Conservation (phyloP, 37 sponge, comb jelly and placozoan species). For the Theonella swinhoei region DNA sequence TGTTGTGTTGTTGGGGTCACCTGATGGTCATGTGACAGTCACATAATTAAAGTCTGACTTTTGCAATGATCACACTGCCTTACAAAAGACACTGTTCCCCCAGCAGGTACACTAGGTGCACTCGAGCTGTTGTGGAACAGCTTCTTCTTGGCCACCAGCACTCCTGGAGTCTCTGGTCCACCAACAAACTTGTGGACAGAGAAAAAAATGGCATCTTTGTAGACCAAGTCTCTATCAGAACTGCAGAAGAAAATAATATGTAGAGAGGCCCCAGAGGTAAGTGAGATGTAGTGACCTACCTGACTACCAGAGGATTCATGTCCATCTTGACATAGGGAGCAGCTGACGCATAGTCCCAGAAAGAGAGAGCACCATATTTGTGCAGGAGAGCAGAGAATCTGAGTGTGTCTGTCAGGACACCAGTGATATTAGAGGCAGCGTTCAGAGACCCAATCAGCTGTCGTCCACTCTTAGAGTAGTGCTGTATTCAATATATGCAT, state of each 20-base stretch:
- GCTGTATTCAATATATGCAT: slow-evolving; percentile 2
- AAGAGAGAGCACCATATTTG: slow-evolving; percentile 65
- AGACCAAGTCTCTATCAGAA: slow-evolving; percentile 38
- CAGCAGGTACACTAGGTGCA: slow-evolving; percentile 71
- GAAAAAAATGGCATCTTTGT: slow-evolving; percentile 91
- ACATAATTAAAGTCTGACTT: neutral
- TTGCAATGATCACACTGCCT: slow-evolving; percentile 18
- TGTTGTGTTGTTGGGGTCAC: slow-evolving; percentile 66
- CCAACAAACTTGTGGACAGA: slow-evolving; percentile 96
- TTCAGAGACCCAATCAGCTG: slow-evolving; percentile 69
- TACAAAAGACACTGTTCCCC: slow-evolving; percentile 94
- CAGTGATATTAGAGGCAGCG: slow-evolving; percentile 87
- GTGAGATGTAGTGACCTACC: slow-evolving; percentile 2
- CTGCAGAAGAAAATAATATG: slow-evolving; percentile 7
- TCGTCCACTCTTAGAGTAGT: slow-evolving; percentile 8
- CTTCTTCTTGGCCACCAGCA: slow-evolving; percentile 86
- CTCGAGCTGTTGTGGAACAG: slow-evolving; percentile 59
- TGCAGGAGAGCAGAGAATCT: slow-evolving; percentile 65
- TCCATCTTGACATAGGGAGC: slow-evolving; percentile 79
- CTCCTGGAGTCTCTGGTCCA: slow-evolving; percentile 86
- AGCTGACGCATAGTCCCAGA: slow-evolving; percentile 84
- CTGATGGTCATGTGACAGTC: slow-evolving; percentile 14
- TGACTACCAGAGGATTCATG: slow-evolving; percentile 68
- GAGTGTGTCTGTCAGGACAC: slow-evolving; percentile 75
- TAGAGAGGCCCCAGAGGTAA: neutral